A percentile compares a stretch with the other conserved stretches of the same genome.
Conservation (phyloP, 2,113 vertebrate species). For the Pluvialis apricaria region DNA sequence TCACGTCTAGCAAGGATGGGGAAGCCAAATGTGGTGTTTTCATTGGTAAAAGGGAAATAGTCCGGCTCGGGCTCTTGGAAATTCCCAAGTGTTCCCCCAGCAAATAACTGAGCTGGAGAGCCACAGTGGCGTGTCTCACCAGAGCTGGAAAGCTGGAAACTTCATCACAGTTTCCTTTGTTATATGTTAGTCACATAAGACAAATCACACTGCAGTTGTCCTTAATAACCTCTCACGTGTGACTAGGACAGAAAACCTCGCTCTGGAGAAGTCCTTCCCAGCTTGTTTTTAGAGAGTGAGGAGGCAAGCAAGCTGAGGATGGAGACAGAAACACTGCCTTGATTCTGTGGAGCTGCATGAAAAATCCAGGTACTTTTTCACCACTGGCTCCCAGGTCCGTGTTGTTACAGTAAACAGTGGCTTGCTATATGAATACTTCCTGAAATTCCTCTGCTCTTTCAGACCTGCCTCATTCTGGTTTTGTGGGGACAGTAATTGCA, state of each 20-base stretch:
- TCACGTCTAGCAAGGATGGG: background rate
- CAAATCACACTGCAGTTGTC: background rate
- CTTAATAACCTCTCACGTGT: background rate
- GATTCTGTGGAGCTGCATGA: background rate
- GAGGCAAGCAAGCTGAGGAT: background rate
- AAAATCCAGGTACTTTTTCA: background rate
- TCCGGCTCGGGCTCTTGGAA: background rate
- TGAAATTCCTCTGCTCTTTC: background rate
- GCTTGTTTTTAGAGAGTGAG: background rate
- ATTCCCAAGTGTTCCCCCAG: background rate
- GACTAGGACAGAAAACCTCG: background rate
- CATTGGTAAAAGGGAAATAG: background rate
- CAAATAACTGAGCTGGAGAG: background rate
- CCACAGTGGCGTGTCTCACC: background rate
- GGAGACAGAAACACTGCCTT: background rate
- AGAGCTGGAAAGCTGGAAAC: background rate
- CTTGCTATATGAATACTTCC: background rate
- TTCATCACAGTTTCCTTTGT: background rate
- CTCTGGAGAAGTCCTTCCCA: background rate
- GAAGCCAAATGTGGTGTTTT: background rate
- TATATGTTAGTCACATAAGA: background rate
- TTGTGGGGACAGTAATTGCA: background rate
- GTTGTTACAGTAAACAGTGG: background rate
- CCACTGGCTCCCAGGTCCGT: fast-evolving
- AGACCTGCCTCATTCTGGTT: background rate